Evolutionary conservation across 2,797 vertebrate species (phyloP).

Genomic region (Chaetophractus vellerosus): DNA sequence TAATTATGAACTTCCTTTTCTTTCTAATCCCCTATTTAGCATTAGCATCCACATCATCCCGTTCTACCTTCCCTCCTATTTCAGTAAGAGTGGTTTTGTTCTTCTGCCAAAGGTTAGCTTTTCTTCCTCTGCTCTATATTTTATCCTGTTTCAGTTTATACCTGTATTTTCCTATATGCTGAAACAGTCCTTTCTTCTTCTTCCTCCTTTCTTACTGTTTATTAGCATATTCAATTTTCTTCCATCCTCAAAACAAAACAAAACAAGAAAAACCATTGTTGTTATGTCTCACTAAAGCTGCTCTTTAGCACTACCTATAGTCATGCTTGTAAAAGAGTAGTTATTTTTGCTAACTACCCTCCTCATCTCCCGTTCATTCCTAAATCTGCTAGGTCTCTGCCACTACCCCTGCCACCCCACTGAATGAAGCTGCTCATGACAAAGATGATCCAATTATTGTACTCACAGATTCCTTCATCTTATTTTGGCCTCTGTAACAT

Average conservation of each 20-base stretch:
- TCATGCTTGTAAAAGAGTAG: neutral
- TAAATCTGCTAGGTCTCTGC: neutral
- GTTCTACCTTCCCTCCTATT: neutral
- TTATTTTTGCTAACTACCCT: neutral
- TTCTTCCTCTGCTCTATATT: neutral
- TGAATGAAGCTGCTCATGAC: neutral
- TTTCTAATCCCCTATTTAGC: neutral
- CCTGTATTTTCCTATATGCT: neutral
- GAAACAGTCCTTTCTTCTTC: neutral
- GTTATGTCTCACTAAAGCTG: neutral
- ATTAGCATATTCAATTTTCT: constrained; percentile 17
- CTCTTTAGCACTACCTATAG: neutral
- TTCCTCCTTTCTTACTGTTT: constrained; percentile 32
- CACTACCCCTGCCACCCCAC: neutral
- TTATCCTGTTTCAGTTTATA: neutral
- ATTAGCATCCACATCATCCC: neutral
- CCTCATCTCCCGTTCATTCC: neutral
- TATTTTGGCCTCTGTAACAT: neutral
- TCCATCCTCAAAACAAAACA: neutral
- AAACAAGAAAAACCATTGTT: neutral
- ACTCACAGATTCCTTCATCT: neutral
- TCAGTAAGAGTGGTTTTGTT: neutral
- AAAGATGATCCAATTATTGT: neutral
- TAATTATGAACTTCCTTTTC: neutral
- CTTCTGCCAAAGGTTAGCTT: neutral